Evolutionary conservation across 2,113 vertebrate species (phyloP).

Genomic region (Stercorarius parasiticus): DNA sequence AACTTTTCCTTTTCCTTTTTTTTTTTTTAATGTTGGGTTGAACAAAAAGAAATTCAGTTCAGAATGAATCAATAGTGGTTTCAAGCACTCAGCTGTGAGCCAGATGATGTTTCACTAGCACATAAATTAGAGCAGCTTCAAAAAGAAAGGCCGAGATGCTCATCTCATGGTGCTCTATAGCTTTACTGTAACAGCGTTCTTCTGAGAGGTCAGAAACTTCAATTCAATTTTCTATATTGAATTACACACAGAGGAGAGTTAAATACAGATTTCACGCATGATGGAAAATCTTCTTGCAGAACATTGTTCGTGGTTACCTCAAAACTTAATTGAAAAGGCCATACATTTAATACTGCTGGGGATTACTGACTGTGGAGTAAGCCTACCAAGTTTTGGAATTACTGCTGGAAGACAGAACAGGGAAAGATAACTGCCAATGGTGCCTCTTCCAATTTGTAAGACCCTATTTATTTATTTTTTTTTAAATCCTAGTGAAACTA

Average conservation of each 20-base stretch:
- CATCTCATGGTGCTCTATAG: background rate
- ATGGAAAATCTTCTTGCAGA: background rate
- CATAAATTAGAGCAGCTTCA: background rate
- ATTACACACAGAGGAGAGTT: background rate
- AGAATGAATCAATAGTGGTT: background rate
- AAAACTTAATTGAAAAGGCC: constrained; percentile 7
- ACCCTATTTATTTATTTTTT: accelerated
- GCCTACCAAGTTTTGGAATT: background rate
- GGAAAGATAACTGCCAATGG: background rate
- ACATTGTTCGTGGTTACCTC: background rate
- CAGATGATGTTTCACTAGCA: background rate
- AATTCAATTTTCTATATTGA: background rate
- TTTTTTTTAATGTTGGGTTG: background rate
- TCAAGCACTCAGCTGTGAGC: background rate
- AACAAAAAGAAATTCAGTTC: background rate
- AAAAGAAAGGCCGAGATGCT: background rate
- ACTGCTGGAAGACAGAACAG: background rate
- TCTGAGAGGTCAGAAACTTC: background rate
- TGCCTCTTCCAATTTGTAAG: background rate
- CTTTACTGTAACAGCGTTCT: background rate
- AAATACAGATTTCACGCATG: background rate
- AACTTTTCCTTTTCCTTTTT: background rate
- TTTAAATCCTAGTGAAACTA: background rate
- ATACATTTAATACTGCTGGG: background rate
- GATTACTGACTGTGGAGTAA: background rate